Percentiles rank a stretch among this genome's conserved stretches.
phyloP scores from a whole-genome alignment of 2,797 vertebrate species.

The Nyctalus aviator region DNA sequence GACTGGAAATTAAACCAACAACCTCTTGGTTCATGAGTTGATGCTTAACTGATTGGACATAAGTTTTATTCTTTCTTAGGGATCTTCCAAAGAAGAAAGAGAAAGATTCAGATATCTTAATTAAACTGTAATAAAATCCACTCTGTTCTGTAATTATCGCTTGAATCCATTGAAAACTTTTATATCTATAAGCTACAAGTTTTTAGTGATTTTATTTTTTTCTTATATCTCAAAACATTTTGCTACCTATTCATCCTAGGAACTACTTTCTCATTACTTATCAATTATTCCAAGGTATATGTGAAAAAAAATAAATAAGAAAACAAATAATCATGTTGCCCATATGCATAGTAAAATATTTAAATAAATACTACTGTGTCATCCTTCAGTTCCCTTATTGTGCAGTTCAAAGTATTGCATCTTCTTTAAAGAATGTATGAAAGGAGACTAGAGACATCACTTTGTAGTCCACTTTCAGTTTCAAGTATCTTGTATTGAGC shows the following conservation, averaged over 20 bases:
- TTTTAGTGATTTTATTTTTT: conserved; percentile 24
- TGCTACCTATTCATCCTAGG: not conserved
- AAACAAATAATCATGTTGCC: not conserved
- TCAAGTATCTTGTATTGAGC: not conserved
- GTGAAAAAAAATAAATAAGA: conserved; percentile 19
- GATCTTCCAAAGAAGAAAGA: conserved; percentile 13
- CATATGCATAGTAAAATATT: not conserved
- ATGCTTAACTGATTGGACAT: not conserved
- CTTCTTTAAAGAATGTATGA: not conserved
- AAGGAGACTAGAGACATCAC: not conserved
- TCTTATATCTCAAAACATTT: not conserved
- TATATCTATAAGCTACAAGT: not conserved
- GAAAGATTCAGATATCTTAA: not conserved
- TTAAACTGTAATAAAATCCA: not conserved
- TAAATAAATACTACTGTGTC: not conserved
- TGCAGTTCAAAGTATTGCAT: not conserved
- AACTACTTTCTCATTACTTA: conserved; percentile 49
- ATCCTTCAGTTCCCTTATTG: not conserved
- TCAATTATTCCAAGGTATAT: not conserved
- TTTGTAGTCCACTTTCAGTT: not conserved
- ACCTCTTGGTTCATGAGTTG: too few relatives aligned
- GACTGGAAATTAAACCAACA: too few relatives aligned
- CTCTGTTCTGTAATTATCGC: not conserved
- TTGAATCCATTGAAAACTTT: not conserved
- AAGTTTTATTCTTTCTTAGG: conserved; percentile 11